phyloP scores from a whole-genome alignment of 2,797 vertebrate species.

The Anguilla megastoma region DNA sequence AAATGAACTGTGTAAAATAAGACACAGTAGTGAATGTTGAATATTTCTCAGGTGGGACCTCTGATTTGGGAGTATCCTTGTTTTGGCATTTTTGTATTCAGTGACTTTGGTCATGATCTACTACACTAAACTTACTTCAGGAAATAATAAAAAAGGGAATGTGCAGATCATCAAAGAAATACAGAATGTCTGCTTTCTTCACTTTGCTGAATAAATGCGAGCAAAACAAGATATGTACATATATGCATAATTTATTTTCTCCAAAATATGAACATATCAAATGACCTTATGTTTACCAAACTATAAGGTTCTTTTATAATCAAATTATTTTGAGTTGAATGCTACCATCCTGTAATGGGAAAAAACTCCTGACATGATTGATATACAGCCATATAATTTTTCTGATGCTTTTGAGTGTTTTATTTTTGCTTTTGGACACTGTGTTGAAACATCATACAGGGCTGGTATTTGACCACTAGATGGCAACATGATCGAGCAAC shows the following conservation, averaged over 20 bases:
- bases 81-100: background rate
- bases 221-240: background rate
- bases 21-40: background rate
- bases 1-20: background rate
- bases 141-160: background rate
- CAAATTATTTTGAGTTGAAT: background rate
- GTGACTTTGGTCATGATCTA: background rate
- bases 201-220: background rate
- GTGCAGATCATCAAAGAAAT: background rate
- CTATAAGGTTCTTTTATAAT: background rate
- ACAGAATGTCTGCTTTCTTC: background rate
- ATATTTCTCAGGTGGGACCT: background rate
- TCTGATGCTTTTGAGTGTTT: background rate
- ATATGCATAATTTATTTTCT: background rate
- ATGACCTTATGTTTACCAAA: background rate
- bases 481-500: constrained; percentile 27
- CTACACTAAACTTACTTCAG: background rate
- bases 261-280: background rate
- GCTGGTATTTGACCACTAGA: constrained; percentile 28
- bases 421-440: background rate
- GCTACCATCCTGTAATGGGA: background rate
- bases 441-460: background rate
- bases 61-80: background rate
- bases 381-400: background rate
- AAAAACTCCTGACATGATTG: background rate